phyloP scores from a whole-genome alignment of 23 tunicate species.

The Trididemnum nubilum region DNA sequence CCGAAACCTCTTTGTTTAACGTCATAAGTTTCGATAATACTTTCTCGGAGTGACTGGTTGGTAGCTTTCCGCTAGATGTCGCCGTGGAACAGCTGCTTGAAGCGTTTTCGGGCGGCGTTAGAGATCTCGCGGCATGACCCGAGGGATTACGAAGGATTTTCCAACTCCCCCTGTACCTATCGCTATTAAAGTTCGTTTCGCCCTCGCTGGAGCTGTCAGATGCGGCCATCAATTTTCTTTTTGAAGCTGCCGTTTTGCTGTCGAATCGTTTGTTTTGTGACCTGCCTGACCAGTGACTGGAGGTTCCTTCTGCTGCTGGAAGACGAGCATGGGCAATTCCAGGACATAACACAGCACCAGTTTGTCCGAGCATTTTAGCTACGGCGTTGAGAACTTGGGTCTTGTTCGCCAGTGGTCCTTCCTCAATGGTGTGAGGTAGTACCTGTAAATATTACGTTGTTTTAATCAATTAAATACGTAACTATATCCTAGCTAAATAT shows the following conservation, averaged over 20 bases:
- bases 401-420: conserved; percentile 76
- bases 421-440: conserved; percentile 74
- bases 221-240: conserved; percentile 24
- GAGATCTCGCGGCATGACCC: not conserved
- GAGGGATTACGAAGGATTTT: conserved; percentile 12
- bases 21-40: too few relatives aligned
- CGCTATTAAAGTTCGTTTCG: conserved; percentile 16
- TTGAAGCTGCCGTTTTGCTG: not conserved
- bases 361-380: conserved; percentile 67
- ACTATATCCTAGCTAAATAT: too few relatives aligned
- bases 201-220: conserved; percentile 31
- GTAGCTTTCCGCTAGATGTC: conserved; percentile 50
- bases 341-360: conserved; percentile 76
- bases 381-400: conserved; percentile 55
- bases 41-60: too few relatives aligned
- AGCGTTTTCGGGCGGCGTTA: conserved; percentile 25
- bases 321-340: conserved; percentile 43
- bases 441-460: conserved; percentile 32
- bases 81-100: conserved; percentile 33
- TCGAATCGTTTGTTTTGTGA: not conserved
- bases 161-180: conserved; percentile 56
- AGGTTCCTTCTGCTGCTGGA: not conserved
- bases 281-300: not conserved
- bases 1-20: not conserved
- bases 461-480: not conserved